phyloP scores from a whole-genome alignment of 2,797 vertebrate species.

The Danio choprae region DNA sequence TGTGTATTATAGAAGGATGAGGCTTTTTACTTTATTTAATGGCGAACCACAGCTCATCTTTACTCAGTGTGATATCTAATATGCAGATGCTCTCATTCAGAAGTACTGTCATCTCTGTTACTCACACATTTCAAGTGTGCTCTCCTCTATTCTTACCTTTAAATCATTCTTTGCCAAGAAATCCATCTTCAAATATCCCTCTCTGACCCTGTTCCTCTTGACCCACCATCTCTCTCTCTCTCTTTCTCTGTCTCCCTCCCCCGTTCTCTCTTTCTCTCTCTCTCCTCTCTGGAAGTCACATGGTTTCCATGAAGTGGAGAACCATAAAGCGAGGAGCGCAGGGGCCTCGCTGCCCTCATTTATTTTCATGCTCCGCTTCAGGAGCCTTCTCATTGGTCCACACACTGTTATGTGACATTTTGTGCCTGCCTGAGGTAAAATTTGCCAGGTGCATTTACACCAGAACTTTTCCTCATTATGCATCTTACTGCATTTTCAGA shows the following conservation, averaged over 20 bases:
- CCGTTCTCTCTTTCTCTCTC: constrained; percentile 57
- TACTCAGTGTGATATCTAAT: neutral
- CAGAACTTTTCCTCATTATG: constrained; percentile 21
- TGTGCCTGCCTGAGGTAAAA: constrained; percentile 23
- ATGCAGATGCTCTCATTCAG: neutral
- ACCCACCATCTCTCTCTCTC: constrained; percentile 57
- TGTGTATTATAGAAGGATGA: too few relatives aligned
- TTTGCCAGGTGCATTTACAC: constrained; percentile 41
- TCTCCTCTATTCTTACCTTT: constrained; percentile 64
- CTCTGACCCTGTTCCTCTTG: constrained; percentile 45
- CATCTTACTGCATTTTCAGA: constrained; percentile 4
- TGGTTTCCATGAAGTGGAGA: constrained; percentile 84
- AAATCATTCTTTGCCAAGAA: constrained; percentile 55
- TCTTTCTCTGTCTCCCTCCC: constrained; percentile 58
- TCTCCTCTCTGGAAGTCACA: constrained; percentile 80
- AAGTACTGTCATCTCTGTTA: neutral
- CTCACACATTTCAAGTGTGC: constrained; percentile 57
- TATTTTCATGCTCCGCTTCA: constrained; percentile 65
- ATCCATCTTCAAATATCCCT: constrained; percentile 48
- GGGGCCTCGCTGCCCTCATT: constrained; percentile 68
- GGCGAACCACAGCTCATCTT: neutral
- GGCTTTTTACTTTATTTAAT: too few relatives aligned
- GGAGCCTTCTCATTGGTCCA: constrained; percentile 69
- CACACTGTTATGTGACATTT: constrained; percentile 58
- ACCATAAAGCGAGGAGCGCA: constrained; percentile 81